phyloP scores from a whole-genome alignment of 2,888 invertebrate genomes.

The Chouioia cunea region DNA sequence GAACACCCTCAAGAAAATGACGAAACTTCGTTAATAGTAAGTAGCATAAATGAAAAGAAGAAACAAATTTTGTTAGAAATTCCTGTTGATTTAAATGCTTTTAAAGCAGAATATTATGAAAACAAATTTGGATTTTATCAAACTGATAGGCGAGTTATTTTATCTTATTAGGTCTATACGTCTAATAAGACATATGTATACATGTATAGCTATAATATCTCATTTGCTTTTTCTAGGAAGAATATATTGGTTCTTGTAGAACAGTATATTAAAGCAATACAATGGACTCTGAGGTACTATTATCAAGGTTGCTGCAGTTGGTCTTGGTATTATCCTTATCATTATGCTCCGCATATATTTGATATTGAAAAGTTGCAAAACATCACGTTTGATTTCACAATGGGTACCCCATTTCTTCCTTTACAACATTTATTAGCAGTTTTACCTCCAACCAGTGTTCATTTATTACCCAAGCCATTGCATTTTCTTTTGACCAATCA shows the following conservation, averaged over 20 bases:
- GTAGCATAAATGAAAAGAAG: too few relatives aligned
- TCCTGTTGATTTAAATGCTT: not conserved
- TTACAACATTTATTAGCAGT: constrained; percentile 93
- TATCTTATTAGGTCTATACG: not conserved
- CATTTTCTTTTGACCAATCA: constrained; percentile 82
- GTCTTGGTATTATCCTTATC: constrained; percentile 98
- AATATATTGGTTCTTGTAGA: constrained; percentile 85
- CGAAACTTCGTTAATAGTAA: too few relatives aligned
- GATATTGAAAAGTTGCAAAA: constrained; percentile 87
- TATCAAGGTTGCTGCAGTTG: constrained; percentile 96
- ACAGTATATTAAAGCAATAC: constrained; percentile 91
- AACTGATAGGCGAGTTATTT: constrained; percentile 77
- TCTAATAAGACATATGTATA: too few relatives aligned
- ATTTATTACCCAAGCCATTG: constrained; percentile 82
- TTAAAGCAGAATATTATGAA: constrained; percentile 93
- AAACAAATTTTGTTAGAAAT: too few relatives aligned
- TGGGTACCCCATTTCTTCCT: constrained; percentile 90
- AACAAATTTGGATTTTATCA: constrained; percentile 86
- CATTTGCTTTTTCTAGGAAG: constrained; percentile 32
- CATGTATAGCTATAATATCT: too few relatives aligned
- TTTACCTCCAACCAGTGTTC: constrained; percentile 85
- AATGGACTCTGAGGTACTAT: constrained; percentile 97
- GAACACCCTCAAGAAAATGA: too few relatives aligned
- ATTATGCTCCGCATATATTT: constrained; percentile 96
- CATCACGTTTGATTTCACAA: constrained; percentile 82